A percentile compares a stretch with the other conserved stretches of the same genome.
phyloP scores from a whole-genome alignment of 2,113 vertebrate species.

The Lynx canadensis region DNA sequence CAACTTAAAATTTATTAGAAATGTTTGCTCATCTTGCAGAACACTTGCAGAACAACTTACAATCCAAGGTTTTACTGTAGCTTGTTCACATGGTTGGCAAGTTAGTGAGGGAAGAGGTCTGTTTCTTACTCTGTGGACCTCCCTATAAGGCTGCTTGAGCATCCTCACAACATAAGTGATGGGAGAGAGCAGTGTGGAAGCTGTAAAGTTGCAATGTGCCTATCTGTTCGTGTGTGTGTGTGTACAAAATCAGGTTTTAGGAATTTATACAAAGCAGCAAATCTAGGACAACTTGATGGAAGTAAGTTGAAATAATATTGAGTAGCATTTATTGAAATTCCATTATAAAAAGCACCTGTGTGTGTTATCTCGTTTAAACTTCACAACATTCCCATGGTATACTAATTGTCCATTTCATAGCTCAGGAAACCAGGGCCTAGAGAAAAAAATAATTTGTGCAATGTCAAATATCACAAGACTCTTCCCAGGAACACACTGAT shows the following conservation, averaged over 20 bases:
- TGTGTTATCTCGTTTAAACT: not conserved
- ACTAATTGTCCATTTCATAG: not conserved
- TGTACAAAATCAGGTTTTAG: not conserved
- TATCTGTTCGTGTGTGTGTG: not conserved
- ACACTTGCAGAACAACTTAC: too few species aligned
- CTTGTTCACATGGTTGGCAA: not conserved
- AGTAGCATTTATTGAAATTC: not conserved
- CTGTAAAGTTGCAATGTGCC: not conserved
- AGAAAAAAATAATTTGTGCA: not conserved
- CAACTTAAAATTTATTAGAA: too few species aligned
- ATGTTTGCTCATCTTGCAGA: too few species aligned
- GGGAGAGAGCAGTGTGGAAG: not conserved
- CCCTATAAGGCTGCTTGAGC: not conserved
- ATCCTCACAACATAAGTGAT: not conserved
- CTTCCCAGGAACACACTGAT: not conserved
- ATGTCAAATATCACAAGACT: not conserved
- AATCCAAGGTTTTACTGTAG: not conserved
- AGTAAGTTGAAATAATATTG: constrained; percentile 23
- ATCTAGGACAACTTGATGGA: not conserved
- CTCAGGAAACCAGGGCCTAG: not conserved
- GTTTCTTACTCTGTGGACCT: not conserved
- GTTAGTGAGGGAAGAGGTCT: not conserved
- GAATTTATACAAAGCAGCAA: constrained; percentile 29
- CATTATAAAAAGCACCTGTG: not conserved
- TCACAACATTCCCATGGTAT: not conserved